Conservation (phyloP, 1,140 invertebrate species). For the Arion vulgaris region DNA sequence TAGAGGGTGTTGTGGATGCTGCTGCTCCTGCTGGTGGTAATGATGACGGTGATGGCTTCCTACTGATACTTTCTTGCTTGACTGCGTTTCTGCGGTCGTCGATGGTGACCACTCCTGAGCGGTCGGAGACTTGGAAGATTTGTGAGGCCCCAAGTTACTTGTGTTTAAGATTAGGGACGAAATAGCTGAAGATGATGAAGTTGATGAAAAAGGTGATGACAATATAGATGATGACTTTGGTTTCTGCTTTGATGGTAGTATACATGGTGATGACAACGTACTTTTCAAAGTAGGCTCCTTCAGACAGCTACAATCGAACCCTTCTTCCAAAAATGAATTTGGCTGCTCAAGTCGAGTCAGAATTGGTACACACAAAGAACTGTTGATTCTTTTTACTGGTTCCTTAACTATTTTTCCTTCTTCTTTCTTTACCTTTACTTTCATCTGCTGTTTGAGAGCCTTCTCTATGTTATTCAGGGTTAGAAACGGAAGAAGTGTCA, state of each 20-base stretch:
- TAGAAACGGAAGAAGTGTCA: constrained; percentile 31
- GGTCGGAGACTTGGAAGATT: background rate
- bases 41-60: constrained; percentile 19
- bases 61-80: background rate
- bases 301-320: background rate
- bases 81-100: background rate
- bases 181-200: background rate
- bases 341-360: constrained; percentile 7
- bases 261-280: background rate
- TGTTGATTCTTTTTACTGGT: background rate
- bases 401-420: background rate
- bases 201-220: background rate
- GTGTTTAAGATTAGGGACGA: background rate
- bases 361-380: background rate
- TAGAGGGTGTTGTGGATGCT: constrained; percentile 19
- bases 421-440: constrained; percentile 14
- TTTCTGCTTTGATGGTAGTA: constrained; percentile 1
- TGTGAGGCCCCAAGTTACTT: background rate
- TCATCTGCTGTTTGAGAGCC: constrained; percentile 21
- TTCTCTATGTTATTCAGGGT: constrained; percentile 27
- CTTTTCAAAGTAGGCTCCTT: constrained; percentile 25
- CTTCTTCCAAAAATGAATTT: constrained; percentile 25
- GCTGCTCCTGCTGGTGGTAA: constrained; percentile 21
- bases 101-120: background rate
- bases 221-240: background rate